Evolutionary conservation across 2,888 invertebrate genomes (phyloP), one percentile per base, ranked within the genome.

Genomic region (Zygogramma bicolorata): DNA sequence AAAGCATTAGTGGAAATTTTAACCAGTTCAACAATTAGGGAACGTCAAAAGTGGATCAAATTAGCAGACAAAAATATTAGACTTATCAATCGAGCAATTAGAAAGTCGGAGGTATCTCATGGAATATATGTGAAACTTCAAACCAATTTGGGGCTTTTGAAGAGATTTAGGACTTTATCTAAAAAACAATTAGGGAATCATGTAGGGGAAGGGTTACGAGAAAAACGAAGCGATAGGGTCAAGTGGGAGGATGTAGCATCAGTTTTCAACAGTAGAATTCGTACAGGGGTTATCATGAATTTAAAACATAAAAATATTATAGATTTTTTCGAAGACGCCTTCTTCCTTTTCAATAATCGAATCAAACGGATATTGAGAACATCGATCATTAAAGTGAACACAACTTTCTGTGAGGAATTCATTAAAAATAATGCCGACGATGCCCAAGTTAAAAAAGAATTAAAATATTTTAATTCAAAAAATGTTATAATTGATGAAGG

Each of bases 401-500:
- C 3, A 34, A 10, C 10, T 8, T 34, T 2, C 8, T 31, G 31
- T 34, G 34, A 10, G 34, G 1, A 34, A 34, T 34, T 34, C 0
- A 34, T 34, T 2, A 3, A 34, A 1, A 34, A 34, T 34, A 6
- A 34, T 34, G 34, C 4, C 10, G 5, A 2, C 5, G 4, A 6
- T 34, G 10, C 3, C 34, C 34, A 34, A 34, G 34, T 34, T 1
- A n/a, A 34, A 65, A n/a, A 10, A 46, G 81, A 81, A 29, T 73
- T 63, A n/a, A 79, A 81, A 61, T 76, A 79, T 59, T 75, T 80
- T n/a, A 77, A 72, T 34, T 80, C 80, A 5, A 78, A 65, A 58
- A 66, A 66, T 27, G 25, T n/a, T 10, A 66, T 58, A 22, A 42
- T 81, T 38, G 75, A 73, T 57, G 70, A 18, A 20, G 73, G 70